Evolutionary conservation across 2,797 vertebrate species (phyloP).

Genomic region (Avahi laniger): DNA sequence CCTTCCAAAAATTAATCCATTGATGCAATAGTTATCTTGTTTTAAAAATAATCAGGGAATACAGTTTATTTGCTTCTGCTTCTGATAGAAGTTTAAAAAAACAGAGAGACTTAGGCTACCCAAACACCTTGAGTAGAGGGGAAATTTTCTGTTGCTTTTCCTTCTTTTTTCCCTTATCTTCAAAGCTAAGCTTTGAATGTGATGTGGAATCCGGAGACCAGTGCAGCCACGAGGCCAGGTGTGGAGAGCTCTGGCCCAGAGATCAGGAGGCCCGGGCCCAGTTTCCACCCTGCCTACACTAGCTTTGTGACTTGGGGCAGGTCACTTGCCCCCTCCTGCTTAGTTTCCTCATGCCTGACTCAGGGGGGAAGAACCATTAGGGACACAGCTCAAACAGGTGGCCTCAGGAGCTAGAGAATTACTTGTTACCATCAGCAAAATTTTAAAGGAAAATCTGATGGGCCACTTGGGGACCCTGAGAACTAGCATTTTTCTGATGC

Average conservation of each 20-base stretch:
- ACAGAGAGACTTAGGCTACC: neutral
- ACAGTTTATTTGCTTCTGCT: neutral
- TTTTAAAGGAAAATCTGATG: neutral
- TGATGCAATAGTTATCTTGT: neutral
- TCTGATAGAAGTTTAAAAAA: neutral
- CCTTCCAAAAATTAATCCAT: neutral
- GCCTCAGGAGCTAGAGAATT: neutral
- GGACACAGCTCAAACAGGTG: neutral
- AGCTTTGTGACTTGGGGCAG: neutral
- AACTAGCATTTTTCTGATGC: neutral
- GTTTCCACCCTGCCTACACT: neutral
- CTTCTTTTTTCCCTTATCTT: neutral
- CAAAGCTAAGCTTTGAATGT: neutral
- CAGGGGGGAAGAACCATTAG: accelerated
- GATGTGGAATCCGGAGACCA: neutral
- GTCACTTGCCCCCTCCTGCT: neutral
- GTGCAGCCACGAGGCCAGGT: accelerated
- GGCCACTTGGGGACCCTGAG: neutral
- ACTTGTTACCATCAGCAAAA: neutral
- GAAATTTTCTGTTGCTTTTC: neutral
- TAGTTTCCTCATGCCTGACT: neutral
- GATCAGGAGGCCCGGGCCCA: neutral
- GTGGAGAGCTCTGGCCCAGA: accelerated
- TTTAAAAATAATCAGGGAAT: neutral
- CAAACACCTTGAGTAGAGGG: neutral